Conservation (phyloP, 1,140 invertebrate genomes). For the Papilio helenus region DNA sequence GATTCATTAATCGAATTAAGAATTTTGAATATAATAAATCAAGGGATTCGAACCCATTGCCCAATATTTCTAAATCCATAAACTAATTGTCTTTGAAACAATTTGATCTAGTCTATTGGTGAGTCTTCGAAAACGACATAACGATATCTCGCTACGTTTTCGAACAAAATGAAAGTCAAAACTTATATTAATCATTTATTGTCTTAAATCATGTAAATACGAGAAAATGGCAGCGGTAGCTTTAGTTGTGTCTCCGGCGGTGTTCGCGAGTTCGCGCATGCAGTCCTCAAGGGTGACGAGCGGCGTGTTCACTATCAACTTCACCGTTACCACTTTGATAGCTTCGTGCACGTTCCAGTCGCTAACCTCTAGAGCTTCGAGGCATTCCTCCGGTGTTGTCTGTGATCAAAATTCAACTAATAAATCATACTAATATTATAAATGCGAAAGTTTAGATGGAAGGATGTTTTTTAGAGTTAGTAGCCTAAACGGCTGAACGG, state of each 20-base stretch:
- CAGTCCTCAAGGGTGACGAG: slow-evolving; percentile 71
- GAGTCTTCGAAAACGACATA: too few species aligned
- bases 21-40: too few species aligned
- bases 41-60: too few species aligned
- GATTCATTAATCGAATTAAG: too few species aligned
- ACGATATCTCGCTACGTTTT: too few species aligned
- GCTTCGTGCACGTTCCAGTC: slow-evolving; percentile 95
- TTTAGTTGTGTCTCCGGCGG: slow-evolving; percentile 76
- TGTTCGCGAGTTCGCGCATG: slow-evolving; percentile 68
- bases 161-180: background rate
- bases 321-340: slow-evolving; percentile 91
- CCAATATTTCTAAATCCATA: too few species aligned
- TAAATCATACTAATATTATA: too few species aligned
- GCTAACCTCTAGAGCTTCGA: slow-evolving; percentile 91
- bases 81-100: too few species aligned
- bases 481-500: too few species aligned
- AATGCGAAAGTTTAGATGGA: too few species aligned
- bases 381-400: slow-evolving; percentile 90
- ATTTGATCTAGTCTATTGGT: too few species aligned
- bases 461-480: too few species aligned
- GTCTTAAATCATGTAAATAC: slow-evolving; percentile 32
- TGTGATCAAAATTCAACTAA: slow-evolving; percentile 61
- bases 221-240: slow-evolving; percentile 50
- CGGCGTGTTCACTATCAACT: slow-evolving; percentile 54
- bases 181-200: slow-evolving; percentile 24